Conservation (phyloP, 2,888 invertebrate genomes). For the Chymomyza fuscimana region DNA sequence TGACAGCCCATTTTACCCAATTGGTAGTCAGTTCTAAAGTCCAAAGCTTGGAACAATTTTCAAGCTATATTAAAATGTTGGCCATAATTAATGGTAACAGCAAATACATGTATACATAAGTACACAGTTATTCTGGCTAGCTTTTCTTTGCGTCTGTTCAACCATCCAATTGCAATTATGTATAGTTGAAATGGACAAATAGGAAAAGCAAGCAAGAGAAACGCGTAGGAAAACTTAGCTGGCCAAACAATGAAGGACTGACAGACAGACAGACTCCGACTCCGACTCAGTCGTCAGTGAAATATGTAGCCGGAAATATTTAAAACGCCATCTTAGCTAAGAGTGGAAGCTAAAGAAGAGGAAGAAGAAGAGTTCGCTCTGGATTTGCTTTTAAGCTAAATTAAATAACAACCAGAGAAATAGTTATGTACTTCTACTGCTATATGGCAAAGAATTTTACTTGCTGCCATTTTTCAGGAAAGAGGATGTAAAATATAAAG, state of each 20-base stretch:
- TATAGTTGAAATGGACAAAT: background rate
- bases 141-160: conserved; percentile 19
- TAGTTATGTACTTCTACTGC: background rate
- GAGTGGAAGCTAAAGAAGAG: conserved; percentile 5
- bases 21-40: conserved; percentile 22
- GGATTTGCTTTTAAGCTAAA: conserved; percentile 48
- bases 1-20: conserved; percentile 22
- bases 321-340: conserved; percentile 40
- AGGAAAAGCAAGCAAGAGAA: background rate
- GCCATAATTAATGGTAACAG: conserved; percentile 61
- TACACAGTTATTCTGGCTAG: conserved; percentile 45
- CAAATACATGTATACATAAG: conserved; percentile 1
- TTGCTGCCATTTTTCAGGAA: background rate
- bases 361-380: background rate
- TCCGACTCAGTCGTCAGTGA: conserved; percentile 37
- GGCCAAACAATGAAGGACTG: conserved; percentile 64
- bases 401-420: conserved; percentile 54
- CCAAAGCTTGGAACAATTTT: conserved; percentile 8
- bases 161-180: conserved; percentile 38
- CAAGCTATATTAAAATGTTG: conserved; percentile 58
- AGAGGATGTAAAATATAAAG: conserved; percentile 2
- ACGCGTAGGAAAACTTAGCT: background rate
- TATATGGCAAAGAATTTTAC: background rate
- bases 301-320: conserved; percentile 63
- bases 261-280: conserved; percentile 9